Evolutionary conservation across 2,797 vertebrate genomes (phyloP), one percentile per base, ranked within the genome.

Genomic region (Emydoidea blandingii): DNA sequence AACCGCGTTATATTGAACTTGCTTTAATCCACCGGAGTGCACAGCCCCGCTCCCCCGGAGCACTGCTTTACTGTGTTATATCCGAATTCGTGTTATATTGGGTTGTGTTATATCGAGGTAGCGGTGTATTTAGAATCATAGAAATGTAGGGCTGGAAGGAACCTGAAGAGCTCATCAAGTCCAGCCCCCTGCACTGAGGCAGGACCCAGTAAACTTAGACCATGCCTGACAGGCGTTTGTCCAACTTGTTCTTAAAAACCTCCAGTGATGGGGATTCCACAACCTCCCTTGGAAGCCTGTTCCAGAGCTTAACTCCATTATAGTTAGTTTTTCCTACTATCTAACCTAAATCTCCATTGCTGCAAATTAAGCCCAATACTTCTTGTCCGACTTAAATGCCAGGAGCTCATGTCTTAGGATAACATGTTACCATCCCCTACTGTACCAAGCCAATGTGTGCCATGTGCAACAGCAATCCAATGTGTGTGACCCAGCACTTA

Each of bases 401-500:
- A 72, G 21, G 65, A 72, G 19, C n/a, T 37, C 16, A 19, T 62
- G 31, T 15, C 27, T 57, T 57, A 57, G 12, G 27, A 57, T 62
- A 62, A 62, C 12, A 62, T 68, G 62, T 68, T 68, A n/a, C n/a
- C 65, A 68, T 37, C 18, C 65, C 18, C 9, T 72, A 37, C n/a
- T 41, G 19, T 23, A 72, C 19, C n/a, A 41, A 41, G 5, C n/a
- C 44, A 44, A 8, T 29, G 44, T 78, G 44, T 78, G 44, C 74
- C 41, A 49, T 49, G 15, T 47, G 27, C 25, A 78, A 15, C 25
- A 78, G 27, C 7, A 14, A 31, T 14, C 44, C 6, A 78, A 44
- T 41, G 12, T 76, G 37, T 8, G 41, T 4, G 8, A n/a, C 34
- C 18, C 62, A n/a, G n/a, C n/a, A 16, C 57, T 49, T 1, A 0